phyloP scores from a whole-genome alignment of 2,797 vertebrate genomes.

The Eulemur rubriventer region DNA sequence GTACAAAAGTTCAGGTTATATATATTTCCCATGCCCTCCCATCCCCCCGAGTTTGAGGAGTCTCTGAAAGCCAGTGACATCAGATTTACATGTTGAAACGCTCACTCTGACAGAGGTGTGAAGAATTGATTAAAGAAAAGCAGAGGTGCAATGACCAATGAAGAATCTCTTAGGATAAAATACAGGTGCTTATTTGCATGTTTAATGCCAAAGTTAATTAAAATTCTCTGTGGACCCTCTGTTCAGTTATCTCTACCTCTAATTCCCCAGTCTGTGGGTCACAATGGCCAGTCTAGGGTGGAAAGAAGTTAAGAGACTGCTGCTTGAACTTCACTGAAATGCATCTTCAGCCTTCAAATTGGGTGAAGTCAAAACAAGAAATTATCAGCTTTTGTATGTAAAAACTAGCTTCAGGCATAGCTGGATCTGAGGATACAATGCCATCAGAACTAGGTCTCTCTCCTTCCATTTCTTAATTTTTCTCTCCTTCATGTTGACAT shows the following conservation, averaged over 20 bases:
- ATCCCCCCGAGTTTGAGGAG: neutral
- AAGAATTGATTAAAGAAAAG: neutral
- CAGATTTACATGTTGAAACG: constrained; percentile 43
- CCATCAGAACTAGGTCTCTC: neutral
- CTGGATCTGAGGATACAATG: neutral
- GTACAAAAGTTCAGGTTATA: no score
- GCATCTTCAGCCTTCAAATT: neutral
- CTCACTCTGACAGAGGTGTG: neutral
- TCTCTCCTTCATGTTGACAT: neutral
- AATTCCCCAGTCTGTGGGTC: neutral
- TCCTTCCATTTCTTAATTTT: neutral
- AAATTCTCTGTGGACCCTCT: neutral
- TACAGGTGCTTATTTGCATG: neutral
- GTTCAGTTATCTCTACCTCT: neutral
- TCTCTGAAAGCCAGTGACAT: neutral
- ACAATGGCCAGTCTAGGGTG: neutral
- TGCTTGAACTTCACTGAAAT: neutral
- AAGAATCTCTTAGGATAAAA: neutral
- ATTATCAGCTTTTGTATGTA: neutral
- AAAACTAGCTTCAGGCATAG: neutral
- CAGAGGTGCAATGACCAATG: neutral
- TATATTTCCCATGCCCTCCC: no score
- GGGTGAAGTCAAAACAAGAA: neutral
- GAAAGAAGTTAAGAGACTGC: neutral
- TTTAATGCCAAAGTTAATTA: neutral